phyloP scores from a whole-genome alignment of 2,797 vertebrate species.

The Chaunax sp. region DNA sequence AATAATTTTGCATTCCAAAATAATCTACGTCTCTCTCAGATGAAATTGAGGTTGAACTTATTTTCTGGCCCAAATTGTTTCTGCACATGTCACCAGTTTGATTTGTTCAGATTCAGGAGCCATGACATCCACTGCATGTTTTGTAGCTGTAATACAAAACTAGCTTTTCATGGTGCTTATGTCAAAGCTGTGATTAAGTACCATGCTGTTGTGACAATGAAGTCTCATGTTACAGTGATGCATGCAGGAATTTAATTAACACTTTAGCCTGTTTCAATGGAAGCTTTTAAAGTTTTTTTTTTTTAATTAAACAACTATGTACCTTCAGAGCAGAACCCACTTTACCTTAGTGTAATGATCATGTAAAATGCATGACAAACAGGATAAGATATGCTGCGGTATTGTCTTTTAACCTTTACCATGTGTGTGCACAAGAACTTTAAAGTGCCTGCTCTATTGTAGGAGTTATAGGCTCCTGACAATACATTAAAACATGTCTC shows the following conservation, averaged over 20 bases:
- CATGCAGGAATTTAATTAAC: conserved; percentile 14
- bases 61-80: no score
- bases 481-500: conserved; percentile 31
- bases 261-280: conserved; percentile 43
- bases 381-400: conserved; percentile 61
- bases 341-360: conserved; percentile 13
- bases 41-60: no score
- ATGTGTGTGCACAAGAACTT: conserved; percentile 28
- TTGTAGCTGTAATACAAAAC: not conserved
- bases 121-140: no score
- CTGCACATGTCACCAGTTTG: not conserved
- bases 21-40: no score
- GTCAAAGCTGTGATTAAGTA: conserved; percentile 11
- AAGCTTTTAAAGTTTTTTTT: conserved; percentile 45
- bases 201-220: conserved; percentile 6
- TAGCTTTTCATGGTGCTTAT: not conserved
- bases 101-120: not conserved
- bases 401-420: conserved; percentile 45
- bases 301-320: no score
- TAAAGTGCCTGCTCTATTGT: conserved; percentile 19
- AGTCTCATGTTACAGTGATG: conserved; percentile 32
- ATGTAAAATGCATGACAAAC: conserved; percentile 57
- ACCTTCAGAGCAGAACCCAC: conserved; percentile 15
- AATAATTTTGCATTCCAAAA: no score
- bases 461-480: conserved; percentile 34